Evolutionary conservation across 2,888 invertebrate genomes (phyloP), one percentile per base, ranked within the genome.

Genomic region (Beris chalybata): DNA sequence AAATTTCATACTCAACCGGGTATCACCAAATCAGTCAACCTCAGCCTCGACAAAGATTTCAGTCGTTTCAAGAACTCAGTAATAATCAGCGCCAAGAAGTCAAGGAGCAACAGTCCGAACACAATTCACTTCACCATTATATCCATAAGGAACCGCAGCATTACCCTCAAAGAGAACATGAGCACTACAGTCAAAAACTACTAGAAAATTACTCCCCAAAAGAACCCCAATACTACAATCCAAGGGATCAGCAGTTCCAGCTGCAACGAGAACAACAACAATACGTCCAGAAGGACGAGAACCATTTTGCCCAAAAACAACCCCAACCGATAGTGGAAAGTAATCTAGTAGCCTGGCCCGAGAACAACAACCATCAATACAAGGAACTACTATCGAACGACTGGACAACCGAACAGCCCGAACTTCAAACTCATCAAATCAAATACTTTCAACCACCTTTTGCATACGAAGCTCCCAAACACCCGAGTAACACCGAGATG

Each of bases 391-490:
- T 48, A 12, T 13, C n/a, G 6, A 45, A 12, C 12, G 12, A 13
- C 1, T 9, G 11, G 7, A 50, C 50, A 50, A 61, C 61, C 7
- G 61, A 61, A 32, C 50, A 61, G 15, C 61, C 61, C 4, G 61
- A 61, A 38, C 22, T 38, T 15, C 52, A 31, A 50, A 61, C 61
- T 22, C 32, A 61, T 50, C 59, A 48, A 9, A 15, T 11, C 11
- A 61, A 50, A 50, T 61, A 61, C 38, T 43, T 29, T 43, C 61
- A 50, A 2, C 4, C 61, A 9, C 61, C 50, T n/a, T 43, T 43
- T 5, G 61, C 32, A 38, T 61, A 61, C n/a, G 13, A 45, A n/a
- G 50, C 50, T 7, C 50, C 61, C 5, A 61, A 61, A 50, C 50
- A 5, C 1, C 38, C 38, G 7, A 38, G 38, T 38, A 38, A 38